phyloP scores from a whole-genome alignment of 1,140 invertebrate species.

The Drosophila trapezifrons region DNA sequence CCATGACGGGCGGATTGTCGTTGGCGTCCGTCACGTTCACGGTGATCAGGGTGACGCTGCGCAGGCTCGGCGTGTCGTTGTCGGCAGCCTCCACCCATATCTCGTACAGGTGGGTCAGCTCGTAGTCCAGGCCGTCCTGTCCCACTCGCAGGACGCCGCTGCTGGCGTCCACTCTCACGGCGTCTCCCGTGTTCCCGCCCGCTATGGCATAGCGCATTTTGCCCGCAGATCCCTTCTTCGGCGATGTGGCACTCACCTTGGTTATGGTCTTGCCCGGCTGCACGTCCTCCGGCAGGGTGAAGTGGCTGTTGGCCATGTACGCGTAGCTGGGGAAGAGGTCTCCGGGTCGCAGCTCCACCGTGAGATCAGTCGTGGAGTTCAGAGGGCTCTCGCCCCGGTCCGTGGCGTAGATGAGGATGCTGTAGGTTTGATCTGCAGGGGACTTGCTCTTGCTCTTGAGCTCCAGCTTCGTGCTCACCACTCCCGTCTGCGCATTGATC shows the following conservation, averaged over 20 bases:
- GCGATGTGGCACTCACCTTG: slow-evolving; percentile 88
- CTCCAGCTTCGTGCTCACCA: slow-evolving; percentile 90
- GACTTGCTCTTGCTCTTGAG: slow-evolving; percentile 54
- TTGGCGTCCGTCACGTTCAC: slow-evolving; percentile 96
- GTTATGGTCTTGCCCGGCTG: slow-evolving; percentile 90
- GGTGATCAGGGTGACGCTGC: slow-evolving; percentile 90
- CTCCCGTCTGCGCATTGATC: slow-evolving; percentile 91
- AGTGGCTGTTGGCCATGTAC: slow-evolving; percentile 88
- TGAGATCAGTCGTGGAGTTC: slow-evolving; percentile 88
- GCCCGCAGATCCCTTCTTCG: slow-evolving; percentile 89
- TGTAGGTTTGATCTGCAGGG: slow-evolving; percentile 86
- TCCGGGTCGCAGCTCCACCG: slow-evolving; percentile 89
- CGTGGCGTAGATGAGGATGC: slow-evolving; percentile 89
- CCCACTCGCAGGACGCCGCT: slow-evolving; percentile 92
- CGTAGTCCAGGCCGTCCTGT: slow-evolving; percentile 93
- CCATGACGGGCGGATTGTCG: slow-evolving; percentile 94
- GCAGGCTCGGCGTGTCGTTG: slow-evolving; percentile 91
- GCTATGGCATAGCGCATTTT: slow-evolving; percentile 93
- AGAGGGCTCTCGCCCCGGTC: slow-evolving; percentile 88
- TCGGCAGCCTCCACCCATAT: slow-evolving; percentile 97
- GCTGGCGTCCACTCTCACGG: slow-evolving; percentile 91
- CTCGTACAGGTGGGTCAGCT: slow-evolving; percentile 92
- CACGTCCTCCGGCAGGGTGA: slow-evolving; percentile 92
- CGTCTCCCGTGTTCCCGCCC: slow-evolving; percentile 96
- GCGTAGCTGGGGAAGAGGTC: slow-evolving; percentile 91